phyloP scores from a whole-genome alignment of 2,888 invertebrate species.

The Ypsolopha sequella region DNA sequence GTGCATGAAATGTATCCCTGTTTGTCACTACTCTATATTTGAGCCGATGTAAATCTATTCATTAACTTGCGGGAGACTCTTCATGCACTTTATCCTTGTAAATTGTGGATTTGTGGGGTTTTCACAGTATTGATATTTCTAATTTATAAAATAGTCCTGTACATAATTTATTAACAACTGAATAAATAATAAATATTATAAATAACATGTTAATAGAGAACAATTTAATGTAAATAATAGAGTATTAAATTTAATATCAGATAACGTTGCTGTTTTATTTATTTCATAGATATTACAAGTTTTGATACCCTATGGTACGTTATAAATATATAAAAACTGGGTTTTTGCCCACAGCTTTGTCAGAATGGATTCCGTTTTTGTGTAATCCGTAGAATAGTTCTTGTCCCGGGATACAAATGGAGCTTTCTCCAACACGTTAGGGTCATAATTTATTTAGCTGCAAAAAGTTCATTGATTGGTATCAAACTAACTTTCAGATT shows the following conservation, averaged over 20 bases:
- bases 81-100: conserved; percentile 23
- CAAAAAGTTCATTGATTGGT: too few relatives aligned
- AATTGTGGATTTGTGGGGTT: conserved; percentile 44
- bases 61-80: conserved; percentile 11
- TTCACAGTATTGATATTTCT: conserved; percentile 68
- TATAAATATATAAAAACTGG: neutral
- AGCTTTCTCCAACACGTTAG: too few relatives aligned
- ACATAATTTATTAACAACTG: conserved; percentile 69
- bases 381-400: neutral
- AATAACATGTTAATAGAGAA: conserved; percentile 70
- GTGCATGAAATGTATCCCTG: conserved; percentile 15
- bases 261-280: conserved; percentile 20
- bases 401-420: neutral
- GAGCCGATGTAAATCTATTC: conserved; percentile 6
- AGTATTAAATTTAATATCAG: conserved; percentile 71
- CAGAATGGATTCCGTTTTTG: too few relatives aligned
- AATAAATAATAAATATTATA: conserved; percentile 62
- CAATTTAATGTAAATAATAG: conserved; percentile 71
- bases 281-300: neutral
- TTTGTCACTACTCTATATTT: conserved; percentile 7
- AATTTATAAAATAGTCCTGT: conserved; percentile 66
- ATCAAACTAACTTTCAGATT: too few relatives aligned
- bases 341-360: neutral
- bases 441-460: too few relatives aligned
- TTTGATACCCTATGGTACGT: too few relatives aligned